Conservation (phyloP, 1,140 invertebrate genomes). For the Elymnias hypermnestra region DNA sequence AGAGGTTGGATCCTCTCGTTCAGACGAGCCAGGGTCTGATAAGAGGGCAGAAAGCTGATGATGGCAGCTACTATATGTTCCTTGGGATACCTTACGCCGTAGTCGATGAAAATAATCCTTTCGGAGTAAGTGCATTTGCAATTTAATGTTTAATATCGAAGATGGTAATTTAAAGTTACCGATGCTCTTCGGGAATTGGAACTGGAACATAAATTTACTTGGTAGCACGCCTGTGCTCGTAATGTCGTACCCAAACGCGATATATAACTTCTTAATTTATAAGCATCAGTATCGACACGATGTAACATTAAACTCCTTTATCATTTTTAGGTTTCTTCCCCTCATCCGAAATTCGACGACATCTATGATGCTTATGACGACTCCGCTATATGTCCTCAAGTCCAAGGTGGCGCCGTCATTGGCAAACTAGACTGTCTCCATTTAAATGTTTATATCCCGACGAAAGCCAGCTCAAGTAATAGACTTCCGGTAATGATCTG, state of each 20-base stretch:
- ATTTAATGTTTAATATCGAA: not conserved
- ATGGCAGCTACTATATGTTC: conserved; percentile 44
- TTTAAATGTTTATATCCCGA: conserved; percentile 26
- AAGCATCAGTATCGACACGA: too few species aligned
- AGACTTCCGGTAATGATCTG: conserved; percentile 25
- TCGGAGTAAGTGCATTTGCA: conserved; percentile 27
- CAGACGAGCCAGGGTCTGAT: conserved; percentile 30
- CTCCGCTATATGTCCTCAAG: conserved; percentile 24
- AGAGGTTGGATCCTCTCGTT: conserved; percentile 27
- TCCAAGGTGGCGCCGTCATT: not conserved
- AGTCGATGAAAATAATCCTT: conserved; percentile 31
- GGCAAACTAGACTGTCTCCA: conserved; percentile 26
- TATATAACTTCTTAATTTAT: too few species aligned
- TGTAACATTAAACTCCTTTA: too few species aligned
- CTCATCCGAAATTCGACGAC: conserved; percentile 24
- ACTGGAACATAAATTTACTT: too few species aligned
- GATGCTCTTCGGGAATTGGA: not conserved
- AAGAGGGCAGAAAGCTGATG: conserved; percentile 26
- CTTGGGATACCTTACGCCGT: conserved; percentile 38
- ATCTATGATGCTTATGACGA: conserved; percentile 37
- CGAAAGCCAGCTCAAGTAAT: conserved; percentile 10
- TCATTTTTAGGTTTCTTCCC: conserved; percentile 20
- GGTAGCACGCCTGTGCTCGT: too few species aligned
- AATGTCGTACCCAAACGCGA: too few species aligned
- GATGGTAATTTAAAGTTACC: not conserved